Percentiles rank a stretch among this genome's conserved stretches.
These are phyloP conservation scores for Galaxea fascicularis DNA, from an alignment of 92 coral and sea anemone genomes.

Conservation along the genomic window DNA sequence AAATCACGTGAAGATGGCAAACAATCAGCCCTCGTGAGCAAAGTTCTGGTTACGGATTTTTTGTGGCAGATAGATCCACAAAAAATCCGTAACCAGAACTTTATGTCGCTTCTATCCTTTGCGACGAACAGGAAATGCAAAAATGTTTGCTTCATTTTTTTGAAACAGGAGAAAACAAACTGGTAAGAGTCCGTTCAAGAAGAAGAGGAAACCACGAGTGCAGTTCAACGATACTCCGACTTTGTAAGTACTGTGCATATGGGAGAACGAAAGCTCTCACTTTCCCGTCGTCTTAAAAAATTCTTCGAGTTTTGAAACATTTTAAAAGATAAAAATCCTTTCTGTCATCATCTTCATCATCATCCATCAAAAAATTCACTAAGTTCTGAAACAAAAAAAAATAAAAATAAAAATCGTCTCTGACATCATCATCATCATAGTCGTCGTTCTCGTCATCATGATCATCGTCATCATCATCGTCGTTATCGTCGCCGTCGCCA, in stretches of 20 bases:
- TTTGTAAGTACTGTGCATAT: conserved; percentile 75
- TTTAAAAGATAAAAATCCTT: too few relatives aligned
- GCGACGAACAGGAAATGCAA: too few relatives aligned
- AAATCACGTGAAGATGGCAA: too few relatives aligned
- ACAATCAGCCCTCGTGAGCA: too few relatives aligned
- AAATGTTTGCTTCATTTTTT: not conserved
- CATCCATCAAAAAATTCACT: not conserved
- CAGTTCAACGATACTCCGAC: conserved; percentile 76
- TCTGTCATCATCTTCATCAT: too few relatives aligned
- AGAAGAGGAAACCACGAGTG: conserved; percentile 52
- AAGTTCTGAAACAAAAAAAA: too few relatives aligned
- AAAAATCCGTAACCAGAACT: too few relatives aligned
- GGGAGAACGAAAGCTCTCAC: not conserved
- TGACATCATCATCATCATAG: not conserved
- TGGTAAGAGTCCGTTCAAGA: conserved; percentile 51
- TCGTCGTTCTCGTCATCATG: not conserved
- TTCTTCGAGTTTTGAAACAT: too few relatives aligned
- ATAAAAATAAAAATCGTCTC: too few relatives aligned
- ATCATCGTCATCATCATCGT: not conserved
- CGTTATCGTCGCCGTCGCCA: not conserved
- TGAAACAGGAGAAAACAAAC: conserved; percentile 61
- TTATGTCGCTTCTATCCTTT: too few relatives aligned
- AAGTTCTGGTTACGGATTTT: too few relatives aligned
- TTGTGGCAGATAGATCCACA: too few relatives aligned
- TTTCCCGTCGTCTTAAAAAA: not conserved